Conservation (phyloP, 2,797 vertebrate genomes). For the Poeciliopsis infans region DNA sequence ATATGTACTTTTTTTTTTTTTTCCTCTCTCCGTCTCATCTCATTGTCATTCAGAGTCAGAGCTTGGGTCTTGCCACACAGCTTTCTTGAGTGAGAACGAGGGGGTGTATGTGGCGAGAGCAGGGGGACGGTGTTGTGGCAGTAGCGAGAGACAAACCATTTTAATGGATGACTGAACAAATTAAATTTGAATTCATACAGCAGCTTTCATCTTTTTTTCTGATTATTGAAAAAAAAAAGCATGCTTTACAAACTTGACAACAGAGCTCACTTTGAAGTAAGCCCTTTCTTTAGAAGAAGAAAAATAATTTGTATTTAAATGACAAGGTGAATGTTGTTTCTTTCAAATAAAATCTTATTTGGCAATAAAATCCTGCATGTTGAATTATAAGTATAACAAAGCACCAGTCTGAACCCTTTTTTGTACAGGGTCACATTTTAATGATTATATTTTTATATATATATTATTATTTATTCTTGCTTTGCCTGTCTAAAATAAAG, state of each 20-base stretch:
- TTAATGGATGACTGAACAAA: constrained; percentile 85
- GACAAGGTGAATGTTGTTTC: constrained; percentile 61
- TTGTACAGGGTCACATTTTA: constrained; percentile 12
- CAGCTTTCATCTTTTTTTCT: constrained; percentile 75
- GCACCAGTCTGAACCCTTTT: neutral
- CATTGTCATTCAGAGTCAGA: constrained; percentile 77
- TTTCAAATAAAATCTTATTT: constrained; percentile 62
- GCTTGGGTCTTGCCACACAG: constrained; percentile 79
- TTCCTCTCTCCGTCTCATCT: constrained; percentile 37
- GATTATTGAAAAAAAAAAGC: constrained; percentile 66
- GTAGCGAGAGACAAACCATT: constrained; percentile 72
- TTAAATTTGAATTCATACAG: constrained; percentile 82
- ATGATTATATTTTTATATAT: neutral
- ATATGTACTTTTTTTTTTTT: constrained; percentile 69
- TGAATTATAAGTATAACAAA: constrained; percentile 19
- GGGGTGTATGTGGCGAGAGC: constrained; percentile 24
- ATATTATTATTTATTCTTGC: constrained; percentile 11
- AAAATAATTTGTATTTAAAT: constrained; percentile 39
- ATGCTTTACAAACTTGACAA: constrained; percentile 73
- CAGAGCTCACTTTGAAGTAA: constrained; percentile 69
- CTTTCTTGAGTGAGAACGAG: constrained; percentile 51
- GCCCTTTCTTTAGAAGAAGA: constrained; percentile 55
- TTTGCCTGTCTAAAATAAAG: constrained; percentile 36
- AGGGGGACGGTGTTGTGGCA: constrained; percentile 48
- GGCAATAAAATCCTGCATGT: constrained; percentile 37